phyloP scores from a whole-genome alignment of 2,888 invertebrate species.

The Brassicogethes aeneus region DNA sequence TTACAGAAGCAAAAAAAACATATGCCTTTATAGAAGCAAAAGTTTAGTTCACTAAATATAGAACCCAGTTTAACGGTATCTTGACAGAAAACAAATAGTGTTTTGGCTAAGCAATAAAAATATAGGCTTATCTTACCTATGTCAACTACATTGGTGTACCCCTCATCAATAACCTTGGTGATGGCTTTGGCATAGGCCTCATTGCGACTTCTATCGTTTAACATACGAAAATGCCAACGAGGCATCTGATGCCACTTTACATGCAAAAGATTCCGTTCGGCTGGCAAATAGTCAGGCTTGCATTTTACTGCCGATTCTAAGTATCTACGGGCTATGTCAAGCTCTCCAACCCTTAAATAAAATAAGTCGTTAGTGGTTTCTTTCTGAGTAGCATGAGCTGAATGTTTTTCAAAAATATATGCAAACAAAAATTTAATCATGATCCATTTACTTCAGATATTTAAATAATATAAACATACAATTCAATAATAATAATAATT shows the following conservation, averaged over 20 bases:
- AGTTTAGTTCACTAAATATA: no score
- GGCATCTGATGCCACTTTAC: slow-evolving; percentile 60
- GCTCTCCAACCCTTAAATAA: slow-evolving; percentile 26
- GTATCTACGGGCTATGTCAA: slow-evolving; percentile 28
- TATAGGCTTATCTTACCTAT: slow-evolving; percentile 40
- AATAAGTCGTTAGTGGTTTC: slow-evolving; percentile 2
- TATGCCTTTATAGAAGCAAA: no score
- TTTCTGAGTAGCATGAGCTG: no score
- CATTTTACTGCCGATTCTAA: slow-evolving; percentile 24
- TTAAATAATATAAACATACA: no score
- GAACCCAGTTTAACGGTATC: no score
- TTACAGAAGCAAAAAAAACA: no score
- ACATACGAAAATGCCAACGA: slow-evolving; percentile 77
- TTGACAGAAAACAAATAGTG: no score
- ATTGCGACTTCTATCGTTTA: slow-evolving; percentile 67
- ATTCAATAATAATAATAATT: no score
- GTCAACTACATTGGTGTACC: slow-evolving; percentile 54
- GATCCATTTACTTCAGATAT: not conserved
- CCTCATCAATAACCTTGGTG: slow-evolving; percentile 40
- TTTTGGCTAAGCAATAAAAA: no score
- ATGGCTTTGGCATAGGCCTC: slow-evolving; percentile 57
- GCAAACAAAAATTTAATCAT: no score
- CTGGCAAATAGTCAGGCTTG: slow-evolving; percentile 24
- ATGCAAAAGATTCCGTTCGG: slow-evolving; percentile 57
- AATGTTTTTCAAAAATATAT: no score